These are phyloP conservation scores for Glareola pratincola DNA, from an alignment of 2,113 vertebrate genomes.

Conservation along the genomic window DNA sequence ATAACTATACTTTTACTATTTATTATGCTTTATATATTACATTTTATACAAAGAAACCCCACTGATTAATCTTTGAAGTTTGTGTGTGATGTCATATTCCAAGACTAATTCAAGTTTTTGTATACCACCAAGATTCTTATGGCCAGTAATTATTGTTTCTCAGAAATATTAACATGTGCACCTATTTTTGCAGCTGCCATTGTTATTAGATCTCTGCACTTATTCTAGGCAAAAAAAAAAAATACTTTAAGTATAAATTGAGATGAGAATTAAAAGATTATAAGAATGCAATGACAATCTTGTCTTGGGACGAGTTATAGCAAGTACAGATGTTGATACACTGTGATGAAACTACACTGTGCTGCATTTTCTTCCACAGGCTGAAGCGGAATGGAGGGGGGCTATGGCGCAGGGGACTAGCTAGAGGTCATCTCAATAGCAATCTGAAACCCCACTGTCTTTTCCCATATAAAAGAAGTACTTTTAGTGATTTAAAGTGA, in stretches of 20 bases:
- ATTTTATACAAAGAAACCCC: background rate
- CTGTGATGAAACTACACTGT: fast-evolving
- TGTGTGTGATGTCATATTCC: background rate
- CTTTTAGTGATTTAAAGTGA: background rate
- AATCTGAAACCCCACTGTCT: background rate
- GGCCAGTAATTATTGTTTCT: background rate
- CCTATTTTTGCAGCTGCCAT: background rate
- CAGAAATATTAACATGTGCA: background rate
- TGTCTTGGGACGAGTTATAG: background rate
- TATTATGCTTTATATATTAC: too few species aligned
- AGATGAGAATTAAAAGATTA: background rate
- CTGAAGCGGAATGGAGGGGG: background rate
- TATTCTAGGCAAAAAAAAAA: background rate
- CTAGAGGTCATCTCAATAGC: background rate
- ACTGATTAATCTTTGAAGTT: background rate
- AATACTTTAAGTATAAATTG: background rate
- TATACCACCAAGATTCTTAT: background rate
- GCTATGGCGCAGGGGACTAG: background rate
- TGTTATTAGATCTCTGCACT: background rate
- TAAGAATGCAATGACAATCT: background rate
- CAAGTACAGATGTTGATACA: background rate
- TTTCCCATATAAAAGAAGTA: background rate
- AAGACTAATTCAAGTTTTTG: background rate
- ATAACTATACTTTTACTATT: too few species aligned
- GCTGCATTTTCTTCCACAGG: background rate